phyloP scores from a whole-genome alignment of 2,113 vertebrate genomes.

The Baryphthengus martii region DNA sequence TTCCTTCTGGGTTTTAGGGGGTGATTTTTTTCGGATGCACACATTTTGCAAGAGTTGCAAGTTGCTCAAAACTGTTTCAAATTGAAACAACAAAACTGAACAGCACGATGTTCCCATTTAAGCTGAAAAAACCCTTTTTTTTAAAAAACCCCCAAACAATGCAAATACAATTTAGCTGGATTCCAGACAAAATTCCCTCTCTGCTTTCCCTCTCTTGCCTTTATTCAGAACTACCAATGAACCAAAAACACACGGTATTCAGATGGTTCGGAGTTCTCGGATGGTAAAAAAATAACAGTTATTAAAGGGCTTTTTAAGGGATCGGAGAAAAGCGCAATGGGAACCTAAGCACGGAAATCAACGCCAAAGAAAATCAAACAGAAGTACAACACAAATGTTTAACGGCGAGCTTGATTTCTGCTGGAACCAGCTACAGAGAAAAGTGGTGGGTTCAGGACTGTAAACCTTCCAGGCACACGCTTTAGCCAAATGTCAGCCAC shows the following conservation, averaged over 20 bases:
- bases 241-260: background rate
- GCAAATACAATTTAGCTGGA: background rate
- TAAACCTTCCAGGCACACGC: background rate
- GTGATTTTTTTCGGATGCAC: background rate
- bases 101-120: background rate
- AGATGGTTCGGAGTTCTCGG: background rate
- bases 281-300: slow-evolving; percentile 26
- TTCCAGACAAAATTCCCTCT: background rate
- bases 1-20: background rate
- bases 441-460: background rate
- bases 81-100: background rate
- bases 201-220: background rate
- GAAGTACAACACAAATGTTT: slow-evolving; percentile 12
- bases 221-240: slow-evolving; percentile 5
- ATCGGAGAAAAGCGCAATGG: slow-evolving; percentile 25
- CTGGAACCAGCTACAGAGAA: slow-evolving; percentile 1
- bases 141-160: background rate
- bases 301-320: background rate
- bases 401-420: slow-evolving; percentile 36
- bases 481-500: background rate
- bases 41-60: background rate
- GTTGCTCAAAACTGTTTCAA: background rate
- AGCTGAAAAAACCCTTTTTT: background rate
- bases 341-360: slow-evolving; percentile 7
- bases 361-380: slow-evolving; percentile 46